Percentiles rank a stretch among this genome's conserved stretches.
phyloP scores from a whole-genome alignment of 1,140 invertebrate genomes.

The Procambarus virginalis region DNA sequence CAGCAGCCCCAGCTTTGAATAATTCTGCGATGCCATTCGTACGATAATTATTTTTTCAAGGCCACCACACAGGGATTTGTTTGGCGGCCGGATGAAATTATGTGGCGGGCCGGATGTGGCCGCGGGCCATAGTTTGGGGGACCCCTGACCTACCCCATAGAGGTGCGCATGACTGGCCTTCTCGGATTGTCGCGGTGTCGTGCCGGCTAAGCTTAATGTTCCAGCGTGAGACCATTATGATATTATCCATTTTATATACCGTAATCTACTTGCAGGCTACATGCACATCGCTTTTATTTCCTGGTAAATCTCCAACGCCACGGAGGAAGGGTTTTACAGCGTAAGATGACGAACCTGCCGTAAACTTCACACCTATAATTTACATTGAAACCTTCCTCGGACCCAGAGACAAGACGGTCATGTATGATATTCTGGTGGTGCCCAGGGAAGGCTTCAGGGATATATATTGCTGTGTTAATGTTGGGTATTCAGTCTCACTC shows the following conservation, averaged over 20 bases:
- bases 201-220: background rate
- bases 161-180: background rate
- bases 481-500: no score
- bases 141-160: no score
- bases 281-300: constrained; percentile 1
- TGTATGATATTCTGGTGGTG: no score
- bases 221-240: background rate
- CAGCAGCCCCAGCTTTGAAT: no score
- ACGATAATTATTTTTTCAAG: no score
- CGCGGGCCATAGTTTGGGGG: no score
- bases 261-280: constrained; percentile 1
- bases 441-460: no score
- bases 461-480: no score
- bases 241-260: constrained; percentile 14
- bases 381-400: background rate
- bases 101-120: no score
- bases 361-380: constrained; percentile 3
- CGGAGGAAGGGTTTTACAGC: constrained; percentile 5
- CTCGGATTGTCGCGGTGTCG: background rate
- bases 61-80: no score
- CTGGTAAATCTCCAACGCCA: background rate
- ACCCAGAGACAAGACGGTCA: background rate
- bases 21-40: no score
- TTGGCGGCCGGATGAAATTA: no score
- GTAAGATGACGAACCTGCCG: background rate